A percentile compares a stretch with the other conserved stretches of the same genome.
phyloP scores from a whole-genome alignment of 2,797 vertebrate genomes.

The Delichon dasypus region DNA sequence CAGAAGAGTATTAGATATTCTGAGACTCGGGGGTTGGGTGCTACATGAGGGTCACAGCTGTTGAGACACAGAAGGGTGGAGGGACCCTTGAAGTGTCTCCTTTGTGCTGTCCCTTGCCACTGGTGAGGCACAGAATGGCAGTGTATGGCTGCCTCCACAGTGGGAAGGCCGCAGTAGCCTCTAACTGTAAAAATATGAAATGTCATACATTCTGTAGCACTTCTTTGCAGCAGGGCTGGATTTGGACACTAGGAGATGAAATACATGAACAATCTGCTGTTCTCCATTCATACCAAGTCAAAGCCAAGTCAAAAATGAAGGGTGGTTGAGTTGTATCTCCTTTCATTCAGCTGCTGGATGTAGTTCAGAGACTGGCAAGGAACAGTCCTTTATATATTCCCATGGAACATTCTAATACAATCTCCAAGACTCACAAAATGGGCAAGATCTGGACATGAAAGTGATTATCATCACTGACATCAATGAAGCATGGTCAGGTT shows the following conservation, averaged over 20 bases:
- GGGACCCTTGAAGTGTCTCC: background rate
- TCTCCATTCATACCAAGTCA: background rate
- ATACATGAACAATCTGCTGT: background rate
- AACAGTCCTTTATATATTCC: background rate
- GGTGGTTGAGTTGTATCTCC: background rate
- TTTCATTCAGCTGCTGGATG: background rate
- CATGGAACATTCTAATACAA: background rate
- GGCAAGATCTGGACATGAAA: background rate
- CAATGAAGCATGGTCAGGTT: background rate
- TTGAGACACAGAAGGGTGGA: background rate
- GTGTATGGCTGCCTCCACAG: accelerated
- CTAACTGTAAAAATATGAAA: background rate
- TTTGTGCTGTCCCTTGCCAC: background rate
- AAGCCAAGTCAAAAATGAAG: background rate
- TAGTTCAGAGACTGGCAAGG: background rate
- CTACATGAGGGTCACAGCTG: background rate
- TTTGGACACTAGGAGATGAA: background rate
- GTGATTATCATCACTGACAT: background rate
- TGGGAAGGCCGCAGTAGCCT: background rate
- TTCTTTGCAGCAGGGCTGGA: background rate
- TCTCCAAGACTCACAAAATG: background rate
- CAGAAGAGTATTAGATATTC: background rate
- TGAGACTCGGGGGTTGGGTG: background rate
- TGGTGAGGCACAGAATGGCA: background rate
- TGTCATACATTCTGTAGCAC: background rate